Evolutionary conservation across 2,113 vertebrate species (phyloP).

Genomic region (Illadopsis cleaveri): DNA sequence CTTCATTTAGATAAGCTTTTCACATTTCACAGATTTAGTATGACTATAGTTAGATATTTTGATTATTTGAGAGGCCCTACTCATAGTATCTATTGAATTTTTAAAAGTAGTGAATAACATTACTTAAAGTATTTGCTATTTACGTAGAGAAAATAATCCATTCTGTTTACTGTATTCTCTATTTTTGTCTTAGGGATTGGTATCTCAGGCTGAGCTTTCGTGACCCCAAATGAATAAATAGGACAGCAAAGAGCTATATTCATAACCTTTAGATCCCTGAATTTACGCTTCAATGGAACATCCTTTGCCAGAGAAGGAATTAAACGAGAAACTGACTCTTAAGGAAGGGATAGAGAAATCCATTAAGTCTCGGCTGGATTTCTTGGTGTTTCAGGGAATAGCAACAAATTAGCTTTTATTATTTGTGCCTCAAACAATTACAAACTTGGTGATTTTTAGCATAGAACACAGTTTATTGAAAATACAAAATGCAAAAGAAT

Average conservation of each 20-base stretch:
- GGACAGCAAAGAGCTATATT: background rate
- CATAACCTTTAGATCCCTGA: slow-evolving; percentile 28
- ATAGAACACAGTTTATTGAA: background rate
- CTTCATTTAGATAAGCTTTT: background rate
- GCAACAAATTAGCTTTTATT: slow-evolving; percentile 42
- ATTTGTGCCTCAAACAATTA: slow-evolving; percentile 44
- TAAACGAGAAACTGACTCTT: slow-evolving; percentile 36
- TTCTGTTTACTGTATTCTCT: background rate
- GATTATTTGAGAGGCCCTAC: background rate
- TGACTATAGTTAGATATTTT: background rate
- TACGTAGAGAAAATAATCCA: background rate
- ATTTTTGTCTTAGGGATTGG: background rate
- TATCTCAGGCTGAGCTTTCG: background rate
- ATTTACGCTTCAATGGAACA: background rate
- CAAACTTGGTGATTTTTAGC: slow-evolving; percentile 14
- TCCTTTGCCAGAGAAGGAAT: slow-evolving; percentile 6
- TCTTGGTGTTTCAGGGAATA: slow-evolving; percentile 27
- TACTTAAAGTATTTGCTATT: background rate
- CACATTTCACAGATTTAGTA: background rate
- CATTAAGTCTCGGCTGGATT: slow-evolving; percentile 7
- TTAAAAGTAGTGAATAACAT: background rate
- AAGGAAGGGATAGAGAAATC: slow-evolving; percentile 12
- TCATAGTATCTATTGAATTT: background rate
- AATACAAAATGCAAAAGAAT: background rate
- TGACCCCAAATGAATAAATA: slow-evolving; percentile 27